Percentiles rank a stretch among this genome's conserved stretches.
Evolutionary conservation across 2,797 vertebrate species (phyloP).

Genomic region (Gambelia wislizenii): DNA sequence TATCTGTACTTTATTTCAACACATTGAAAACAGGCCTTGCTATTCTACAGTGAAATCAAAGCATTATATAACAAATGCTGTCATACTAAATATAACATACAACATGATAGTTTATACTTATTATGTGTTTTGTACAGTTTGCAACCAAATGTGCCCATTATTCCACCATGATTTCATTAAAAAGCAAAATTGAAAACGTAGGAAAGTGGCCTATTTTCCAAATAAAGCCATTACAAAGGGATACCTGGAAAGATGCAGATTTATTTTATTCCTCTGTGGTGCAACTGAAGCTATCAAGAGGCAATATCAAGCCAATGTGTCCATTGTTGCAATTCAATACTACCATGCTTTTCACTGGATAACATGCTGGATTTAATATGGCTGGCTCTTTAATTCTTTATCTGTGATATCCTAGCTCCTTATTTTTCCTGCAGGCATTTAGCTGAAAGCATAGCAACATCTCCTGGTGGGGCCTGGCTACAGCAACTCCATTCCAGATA

Average conservation of each 20-base stretch:
- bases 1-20: neutral
- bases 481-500: slow-evolving; percentile 51
- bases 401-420: neutral
- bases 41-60: neutral
- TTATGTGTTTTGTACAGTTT: neutral
- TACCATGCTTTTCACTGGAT: rapidly evolving
- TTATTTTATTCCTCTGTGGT: neutral
- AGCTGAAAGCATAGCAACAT: slow-evolving; percentile 74
- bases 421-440: slow-evolving; percentile 46
- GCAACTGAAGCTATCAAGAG: neutral
- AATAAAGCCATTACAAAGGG: neutral
- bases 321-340: rapidly evolving
- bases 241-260: neutral
- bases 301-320: neutral
- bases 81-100: neutral
- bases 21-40: neutral
- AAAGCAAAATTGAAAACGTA: neutral
- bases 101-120: neutral
- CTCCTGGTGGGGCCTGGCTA: slow-evolving; percentile 69
- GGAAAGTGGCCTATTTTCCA: neutral
- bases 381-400: slow-evolving; percentile 7
- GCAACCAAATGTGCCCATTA: neutral
- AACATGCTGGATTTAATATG: neutral
- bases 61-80: neutral
- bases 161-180: neutral